phyloP scores from a whole-genome alignment of 2,797 vertebrate species.

The Oreonectes daqikongensis region DNA sequence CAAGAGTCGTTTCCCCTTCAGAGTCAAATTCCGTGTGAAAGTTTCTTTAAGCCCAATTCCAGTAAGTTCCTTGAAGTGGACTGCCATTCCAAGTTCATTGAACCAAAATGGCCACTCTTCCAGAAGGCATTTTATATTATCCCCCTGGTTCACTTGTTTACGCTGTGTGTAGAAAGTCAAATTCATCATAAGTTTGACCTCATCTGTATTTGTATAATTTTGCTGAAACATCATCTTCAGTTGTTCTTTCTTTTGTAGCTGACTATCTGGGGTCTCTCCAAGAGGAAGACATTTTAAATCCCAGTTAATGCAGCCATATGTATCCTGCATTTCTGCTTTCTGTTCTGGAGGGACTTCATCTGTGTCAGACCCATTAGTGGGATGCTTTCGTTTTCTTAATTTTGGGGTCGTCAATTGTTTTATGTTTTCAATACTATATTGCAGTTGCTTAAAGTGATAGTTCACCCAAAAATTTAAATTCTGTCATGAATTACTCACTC shows the following conservation, averaged over 20 bases:
- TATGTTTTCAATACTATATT: conserved; percentile 37
- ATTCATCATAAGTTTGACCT: conserved; percentile 32
- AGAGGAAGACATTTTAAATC: conserved; percentile 38
- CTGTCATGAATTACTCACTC: no score
- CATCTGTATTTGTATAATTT: conserved; percentile 21
- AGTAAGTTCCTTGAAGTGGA: conserved; percentile 33
- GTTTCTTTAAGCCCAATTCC: conserved; percentile 18
- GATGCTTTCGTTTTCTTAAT: conserved; percentile 26
- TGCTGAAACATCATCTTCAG: conserved; percentile 34
- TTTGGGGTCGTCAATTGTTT: conserved; percentile 19
- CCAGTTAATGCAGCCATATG: conserved; percentile 47
- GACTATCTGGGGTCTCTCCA: conserved; percentile 45
- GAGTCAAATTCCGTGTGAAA: no score
- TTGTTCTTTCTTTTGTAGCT: conserved; percentile 34
- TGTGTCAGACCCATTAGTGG: conserved; percentile 29
- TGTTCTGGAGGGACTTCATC: conserved; percentile 29
- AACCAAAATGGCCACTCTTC: conserved; percentile 45
- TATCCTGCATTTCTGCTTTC: conserved; percentile 41
- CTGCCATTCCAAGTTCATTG: conserved; percentile 19
- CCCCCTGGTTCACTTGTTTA: conserved; percentile 36
- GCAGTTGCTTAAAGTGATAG: conserved; percentile 44
- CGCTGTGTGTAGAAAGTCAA: conserved; percentile 38
- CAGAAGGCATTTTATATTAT: conserved; percentile 12
- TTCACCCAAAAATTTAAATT: no score
- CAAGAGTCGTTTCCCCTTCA: conserved; percentile 28